Base-by-base conservation (phyloP, 2,797 vertebrate genomes). In the Amniataba percoides region DNA sequence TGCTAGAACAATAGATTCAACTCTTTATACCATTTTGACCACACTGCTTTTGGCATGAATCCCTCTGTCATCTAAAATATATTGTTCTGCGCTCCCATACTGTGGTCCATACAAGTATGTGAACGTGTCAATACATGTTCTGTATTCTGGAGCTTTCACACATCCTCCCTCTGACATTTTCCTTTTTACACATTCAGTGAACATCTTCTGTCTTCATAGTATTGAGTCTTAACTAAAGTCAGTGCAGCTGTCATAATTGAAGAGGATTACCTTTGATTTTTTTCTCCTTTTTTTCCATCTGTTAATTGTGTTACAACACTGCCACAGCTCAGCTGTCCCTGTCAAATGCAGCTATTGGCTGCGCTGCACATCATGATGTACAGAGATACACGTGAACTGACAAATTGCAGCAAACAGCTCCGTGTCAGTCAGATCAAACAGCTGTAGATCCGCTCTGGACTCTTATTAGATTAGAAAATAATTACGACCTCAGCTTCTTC, bases 371-470 rank as follows among this genome's bases (percentile, higher is more conserved):
- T 83, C 19, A 34, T 40, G 18, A 40, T 74, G 55, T 60, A 72
- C 39, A 76, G 39, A 53, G 56, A 70, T 19, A 42, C 56, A 84
- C 0, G 16, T 64, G 42, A 72, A 68, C 18, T 58, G 52, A 71
- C 58, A 83, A 65, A 77, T 0, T 67, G 71, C 72, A 64, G 75
- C 36, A 73, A 69, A 77, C 75, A n/a, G 40, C 72, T 63, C 7
- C 0, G 21, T 74, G 63, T 80, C 67, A 79, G 60, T 77, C 59
- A 25, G 57, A 77, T 72, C 81, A 73, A 80, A 80, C 72, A 74
- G 75, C 65, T 81, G 65, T 34, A 69, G 67, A 45, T 69, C 43
- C 6, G 18, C 59, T 62, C 31, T 77, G 45, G 43, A 73, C 66
- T 72, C 66, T 53, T 19, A 59, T 36, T 63, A 0, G 15, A 80